Conservation (phyloP, 1,140 invertebrate genomes). For the Chrysomallon squamiferum region DNA sequence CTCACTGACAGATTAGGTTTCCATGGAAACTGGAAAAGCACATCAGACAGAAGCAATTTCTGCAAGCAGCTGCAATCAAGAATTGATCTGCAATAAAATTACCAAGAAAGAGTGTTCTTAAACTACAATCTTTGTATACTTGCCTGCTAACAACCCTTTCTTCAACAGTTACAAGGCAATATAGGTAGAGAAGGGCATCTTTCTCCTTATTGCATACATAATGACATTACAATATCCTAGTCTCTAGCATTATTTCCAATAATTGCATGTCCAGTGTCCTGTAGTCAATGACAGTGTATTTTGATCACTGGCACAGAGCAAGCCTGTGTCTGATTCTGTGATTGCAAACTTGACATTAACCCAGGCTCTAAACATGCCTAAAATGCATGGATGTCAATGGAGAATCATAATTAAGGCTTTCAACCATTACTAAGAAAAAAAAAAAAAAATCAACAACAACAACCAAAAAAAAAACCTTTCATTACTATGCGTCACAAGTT, state of each 20-base stretch:
- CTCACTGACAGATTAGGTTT: conserved; percentile 3
- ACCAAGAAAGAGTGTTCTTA: background rate
- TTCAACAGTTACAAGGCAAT: too few relatives aligned
- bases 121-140: background rate
- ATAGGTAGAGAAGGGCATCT: background rate
- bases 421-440: too few relatives aligned
- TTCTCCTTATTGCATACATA: conserved; percentile 3
- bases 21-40: conserved; percentile 15
- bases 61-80: background rate
- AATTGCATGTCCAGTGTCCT: conserved; percentile 8
- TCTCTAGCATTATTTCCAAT: conserved; percentile 3
- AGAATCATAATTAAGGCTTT: too few relatives aligned
- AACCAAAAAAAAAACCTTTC: too few relatives aligned
- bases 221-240: background rate
- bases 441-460: too few relatives aligned
- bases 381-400: too few relatives aligned
- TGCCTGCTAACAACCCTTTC: background rate
- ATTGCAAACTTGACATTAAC: background rate
- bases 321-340: background rate
- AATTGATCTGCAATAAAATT: conserved; percentile 7
- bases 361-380: background rate
- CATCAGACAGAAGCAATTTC: conserved; percentile 9
- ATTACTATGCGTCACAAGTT: too few relatives aligned
- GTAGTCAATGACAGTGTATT: background rate
- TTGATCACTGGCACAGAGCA: background rate